These are phyloP conservation scores for Polyommatus icarus DNA, from an alignment of 2,888 invertebrate species.

Conservation along the genomic window DNA sequence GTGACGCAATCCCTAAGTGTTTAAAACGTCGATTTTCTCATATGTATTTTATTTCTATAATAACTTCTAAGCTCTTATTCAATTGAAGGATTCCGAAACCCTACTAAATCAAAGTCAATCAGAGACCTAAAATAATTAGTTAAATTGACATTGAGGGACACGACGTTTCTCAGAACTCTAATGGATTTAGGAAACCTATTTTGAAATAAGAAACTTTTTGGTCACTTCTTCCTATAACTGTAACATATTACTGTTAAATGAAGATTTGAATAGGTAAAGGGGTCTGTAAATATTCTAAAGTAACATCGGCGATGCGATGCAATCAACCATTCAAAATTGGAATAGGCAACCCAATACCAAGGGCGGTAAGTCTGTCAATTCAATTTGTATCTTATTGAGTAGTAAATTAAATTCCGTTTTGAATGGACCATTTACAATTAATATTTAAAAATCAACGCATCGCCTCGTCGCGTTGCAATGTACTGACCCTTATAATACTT, in stretches of 20 bases:
- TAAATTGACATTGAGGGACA: background rate
- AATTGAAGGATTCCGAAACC: background rate
- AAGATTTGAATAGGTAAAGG: background rate
- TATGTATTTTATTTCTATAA: background rate
- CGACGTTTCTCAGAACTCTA: background rate
- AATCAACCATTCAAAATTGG: too few relatives aligned
- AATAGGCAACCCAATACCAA: too few relatives aligned
- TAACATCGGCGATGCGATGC: too few relatives aligned
- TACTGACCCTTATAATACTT: background rate
- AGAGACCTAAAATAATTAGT: background rate
- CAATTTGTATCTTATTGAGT: too few relatives aligned
- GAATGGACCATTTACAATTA: too few relatives aligned
- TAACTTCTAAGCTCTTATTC: background rate
- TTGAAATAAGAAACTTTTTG: background rate
- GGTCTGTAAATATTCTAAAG: too few relatives aligned
- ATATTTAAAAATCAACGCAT: background rate
- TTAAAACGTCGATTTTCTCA: background rate
- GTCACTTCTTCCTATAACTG: background rate
- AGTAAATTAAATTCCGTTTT: too few relatives aligned
- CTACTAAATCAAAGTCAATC: constrained; percentile 2
- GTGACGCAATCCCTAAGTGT: too few relatives aligned
- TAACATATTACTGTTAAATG: background rate
- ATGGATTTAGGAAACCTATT: background rate
- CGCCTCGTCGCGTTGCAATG: background rate
- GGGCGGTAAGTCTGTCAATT: too few relatives aligned